Percentiles rank a stretch among this genome's conserved stretches.
Evolutionary conservation across 2,888 invertebrate genomes (phyloP).

Genomic region (Drosophila atroscutellata): DNA sequence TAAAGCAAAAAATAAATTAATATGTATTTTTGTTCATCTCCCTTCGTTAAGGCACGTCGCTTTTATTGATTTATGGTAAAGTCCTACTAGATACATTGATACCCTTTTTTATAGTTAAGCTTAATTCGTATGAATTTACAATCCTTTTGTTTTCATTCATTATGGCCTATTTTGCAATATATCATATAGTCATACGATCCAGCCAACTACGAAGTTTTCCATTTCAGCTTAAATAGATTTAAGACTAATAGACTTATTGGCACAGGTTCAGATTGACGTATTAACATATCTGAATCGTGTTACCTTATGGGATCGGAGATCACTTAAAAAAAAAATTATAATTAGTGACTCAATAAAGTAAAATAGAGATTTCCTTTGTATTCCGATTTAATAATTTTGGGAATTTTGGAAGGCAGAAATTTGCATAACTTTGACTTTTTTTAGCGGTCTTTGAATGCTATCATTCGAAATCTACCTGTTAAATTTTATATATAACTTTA

Average conservation of each 20-base stretch:
- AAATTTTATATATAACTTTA: too few relatives aligned
- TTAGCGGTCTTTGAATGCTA: too few relatives aligned
- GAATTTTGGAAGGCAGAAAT: neutral
- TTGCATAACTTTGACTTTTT: too few relatives aligned
- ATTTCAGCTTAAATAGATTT: neutral
- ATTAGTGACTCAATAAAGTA: neutral
- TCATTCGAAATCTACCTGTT: too few relatives aligned
- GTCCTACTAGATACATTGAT: neutral
- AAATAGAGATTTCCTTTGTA: neutral
- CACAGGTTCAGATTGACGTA: neutral
- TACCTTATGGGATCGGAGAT: neutral
- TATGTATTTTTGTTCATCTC: neutral
- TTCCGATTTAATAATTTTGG: neutral
- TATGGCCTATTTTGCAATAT: neutral
- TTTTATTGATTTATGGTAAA: neutral
- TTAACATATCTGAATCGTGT: too few relatives aligned
- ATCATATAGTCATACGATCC: neutral
- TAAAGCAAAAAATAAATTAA: neutral
- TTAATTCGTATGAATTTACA: neutral
- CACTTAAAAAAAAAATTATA: neutral
- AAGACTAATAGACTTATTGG: neutral
- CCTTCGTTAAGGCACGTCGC: neutral
- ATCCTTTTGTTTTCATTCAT: neutral
- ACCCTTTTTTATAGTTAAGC: neutral
- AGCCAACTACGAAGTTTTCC: neutral